Base-by-base conservation (phyloP, 2,888 invertebrate species). In the Harpalus rubripes region DNA sequence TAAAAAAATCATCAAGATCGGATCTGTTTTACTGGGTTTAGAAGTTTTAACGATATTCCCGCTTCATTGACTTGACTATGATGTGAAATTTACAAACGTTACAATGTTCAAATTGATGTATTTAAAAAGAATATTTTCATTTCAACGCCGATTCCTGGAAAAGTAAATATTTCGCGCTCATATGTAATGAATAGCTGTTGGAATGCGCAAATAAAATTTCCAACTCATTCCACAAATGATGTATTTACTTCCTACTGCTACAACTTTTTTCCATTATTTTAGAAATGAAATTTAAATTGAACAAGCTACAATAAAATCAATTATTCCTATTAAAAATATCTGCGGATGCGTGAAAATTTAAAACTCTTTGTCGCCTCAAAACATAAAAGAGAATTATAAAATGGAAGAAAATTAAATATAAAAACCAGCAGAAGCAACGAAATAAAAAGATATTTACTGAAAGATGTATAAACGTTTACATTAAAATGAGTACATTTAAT, bases 271-370 rank as follows among this genome's bases (percentile, higher is more conserved):
- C 72, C 72, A 72, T 72, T 74, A 52, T 52, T 74, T 74, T 74
- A 12, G 15, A 52, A 80, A 41, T 61, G 79, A 80, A 80, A 80
- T 80, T 80, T 61, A 39, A 59, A 80, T 80, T 80, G 79, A 80
- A 80, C 79, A 61, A 80, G 58, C 61, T 61, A 58, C 61, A 80
- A 80, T 80, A 80, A 80, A 78, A 80, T 59, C 79, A 80, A 80
- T 80, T 39, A 41, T 80, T 80, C 58, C 79, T 80, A 80, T 80
- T 80, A 80, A 80, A 80, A 80, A 80, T 80, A 41, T 39, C 79
- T 80, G 79, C 41, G 61, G 79, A 39, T 59, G 79, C 79, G 59
- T 80, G 59, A 59, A 80, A 80, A 80, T 80, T 59, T 80, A 41
- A 59, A 80, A 74, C 52, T 74, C 74, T 74, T 74, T 52, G 74